Conservation (phyloP, 2,888 invertebrate genomes). For the Malthinus flaveolus region DNA sequence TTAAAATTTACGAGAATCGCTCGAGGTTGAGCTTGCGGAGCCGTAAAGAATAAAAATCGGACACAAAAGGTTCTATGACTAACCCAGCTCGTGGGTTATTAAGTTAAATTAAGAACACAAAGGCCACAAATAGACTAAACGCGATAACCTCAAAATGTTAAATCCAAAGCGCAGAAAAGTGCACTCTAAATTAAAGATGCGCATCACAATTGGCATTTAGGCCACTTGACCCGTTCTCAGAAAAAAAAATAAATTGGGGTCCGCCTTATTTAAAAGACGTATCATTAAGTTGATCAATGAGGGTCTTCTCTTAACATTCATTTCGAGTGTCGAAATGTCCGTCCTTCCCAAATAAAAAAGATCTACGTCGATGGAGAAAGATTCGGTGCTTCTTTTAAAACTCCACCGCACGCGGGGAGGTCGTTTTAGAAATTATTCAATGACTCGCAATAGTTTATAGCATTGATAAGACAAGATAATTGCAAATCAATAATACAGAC, state of each 20-base stretch:
- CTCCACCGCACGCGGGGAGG: neutral
- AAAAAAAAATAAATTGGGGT: conserved; percentile 2
- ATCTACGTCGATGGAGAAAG: too few species aligned
- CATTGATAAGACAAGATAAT: neutral
- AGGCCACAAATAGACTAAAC: neutral
- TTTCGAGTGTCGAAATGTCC: too few species aligned
- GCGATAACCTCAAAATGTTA: neutral
- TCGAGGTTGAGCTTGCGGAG: neutral
- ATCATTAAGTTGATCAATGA: conserved; percentile 3
- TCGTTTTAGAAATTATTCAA: conserved; percentile 4
- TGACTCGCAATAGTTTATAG: neutral
- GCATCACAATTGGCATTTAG: neutral
- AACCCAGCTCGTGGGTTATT: conserved; percentile 5
- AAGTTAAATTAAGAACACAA: neutral
- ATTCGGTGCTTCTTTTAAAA: neutral
- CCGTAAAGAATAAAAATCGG: conserved; percentile 4
- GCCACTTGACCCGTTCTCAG: neutral
- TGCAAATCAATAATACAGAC: too few species aligned
- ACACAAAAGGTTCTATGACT: conserved; percentile 11
- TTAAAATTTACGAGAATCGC: conserved; percentile 10
- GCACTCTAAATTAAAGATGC: conserved; percentile 1
- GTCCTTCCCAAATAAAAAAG: neutral
- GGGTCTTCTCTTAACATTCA: neutral
- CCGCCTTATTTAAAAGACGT: neutral
- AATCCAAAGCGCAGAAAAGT: neutral